A percentile compares a stretch with the other conserved stretches of the same genome.
phyloP scores from a whole-genome alignment of 2,113 vertebrate genomes.

The Nannospalax galili region DNA sequence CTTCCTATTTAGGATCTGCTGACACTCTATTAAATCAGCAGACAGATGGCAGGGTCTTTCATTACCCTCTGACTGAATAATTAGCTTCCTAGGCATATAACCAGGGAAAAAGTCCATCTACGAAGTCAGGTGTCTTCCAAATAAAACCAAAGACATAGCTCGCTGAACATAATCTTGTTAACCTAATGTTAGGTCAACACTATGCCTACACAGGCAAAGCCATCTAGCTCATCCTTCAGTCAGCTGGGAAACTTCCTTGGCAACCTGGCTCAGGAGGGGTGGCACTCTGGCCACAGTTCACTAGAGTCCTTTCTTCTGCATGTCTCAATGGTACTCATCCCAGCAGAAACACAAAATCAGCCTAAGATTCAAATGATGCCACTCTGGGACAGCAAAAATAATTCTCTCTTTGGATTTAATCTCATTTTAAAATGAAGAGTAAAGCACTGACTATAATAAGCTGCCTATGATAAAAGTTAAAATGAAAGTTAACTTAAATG shows the following conservation, averaged over 20 bases:
- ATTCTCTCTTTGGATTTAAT: not conserved
- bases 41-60: constrained; percentile 82
- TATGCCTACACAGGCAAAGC: not conserved
- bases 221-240: not conserved
- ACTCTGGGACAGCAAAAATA: constrained; percentile 8
- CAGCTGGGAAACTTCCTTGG: not conserved
- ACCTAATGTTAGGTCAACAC: not conserved
- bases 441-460: not conserved
- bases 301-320: not conserved
- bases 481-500: constrained; percentile 13
- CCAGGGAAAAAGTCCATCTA: constrained; percentile 27
- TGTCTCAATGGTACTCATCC: not conserved
- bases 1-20: constrained; percentile 80
- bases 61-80: constrained; percentile 75
- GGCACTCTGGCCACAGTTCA: not conserved
- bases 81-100: constrained; percentile 31
- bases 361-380: not conserved
- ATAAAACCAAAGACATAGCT: constrained; percentile 59
- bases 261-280: not conserved
- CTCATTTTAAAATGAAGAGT: not conserved
- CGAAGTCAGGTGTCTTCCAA: constrained; percentile 64
- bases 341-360: not conserved
- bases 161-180: constrained; percentile 59
- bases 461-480: not conserved
- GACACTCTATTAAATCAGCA: constrained; percentile 79